Evolutionary conservation across 2,113 vertebrate genomes (phyloP).

Genomic region (Progne subis): DNA sequence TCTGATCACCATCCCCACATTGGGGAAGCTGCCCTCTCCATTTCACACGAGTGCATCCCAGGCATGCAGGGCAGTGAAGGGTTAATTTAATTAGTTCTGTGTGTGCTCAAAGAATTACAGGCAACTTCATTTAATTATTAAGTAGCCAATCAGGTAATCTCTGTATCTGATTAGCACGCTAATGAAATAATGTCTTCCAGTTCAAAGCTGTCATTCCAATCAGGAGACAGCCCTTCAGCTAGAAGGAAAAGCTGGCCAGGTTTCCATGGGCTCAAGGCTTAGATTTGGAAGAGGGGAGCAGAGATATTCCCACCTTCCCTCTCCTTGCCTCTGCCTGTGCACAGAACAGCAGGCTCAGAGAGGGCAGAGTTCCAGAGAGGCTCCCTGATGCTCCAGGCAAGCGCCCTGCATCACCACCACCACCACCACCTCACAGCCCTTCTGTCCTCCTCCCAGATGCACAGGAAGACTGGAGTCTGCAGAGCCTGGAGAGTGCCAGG

Average conservation of each 20-base stretch:
- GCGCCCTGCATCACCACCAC: not conserved
- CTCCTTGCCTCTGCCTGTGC: not conserved
- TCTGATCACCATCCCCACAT: not conserved
- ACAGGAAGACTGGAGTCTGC: not conserved
- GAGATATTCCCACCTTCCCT: not conserved
- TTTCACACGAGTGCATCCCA: slow-evolving; percentile 42
- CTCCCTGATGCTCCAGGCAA: not conserved
- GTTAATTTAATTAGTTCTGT: slow-evolving; percentile 77
- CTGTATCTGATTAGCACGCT: slow-evolving; percentile 72
- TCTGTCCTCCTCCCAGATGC: not conserved
- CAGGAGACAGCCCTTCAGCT: slow-evolving; percentile 63
- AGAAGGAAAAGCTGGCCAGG: slow-evolving; percentile 64
- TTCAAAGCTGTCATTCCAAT: slow-evolving; percentile 76
- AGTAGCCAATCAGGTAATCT: slow-evolving; percentile 75
- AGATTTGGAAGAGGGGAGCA: slow-evolving; percentile 20
- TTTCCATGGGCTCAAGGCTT: slow-evolving; percentile 41
- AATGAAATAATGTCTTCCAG: slow-evolving; percentile 77
- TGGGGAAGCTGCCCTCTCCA: slow-evolving; percentile 17
- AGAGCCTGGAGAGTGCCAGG: not conserved
- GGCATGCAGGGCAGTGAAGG: slow-evolving; percentile 48
- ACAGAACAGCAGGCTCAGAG: not conserved
- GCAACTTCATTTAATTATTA: slow-evolving; percentile 80
- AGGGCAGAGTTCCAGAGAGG: not conserved
- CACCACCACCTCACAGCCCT: not conserved
- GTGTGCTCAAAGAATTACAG: slow-evolving; percentile 76